Evolutionary conservation across 2,113 vertebrate genomes (phyloP), one percentile per base, ranked within the genome.

Genomic region (Oryzias javanicus): DNA sequence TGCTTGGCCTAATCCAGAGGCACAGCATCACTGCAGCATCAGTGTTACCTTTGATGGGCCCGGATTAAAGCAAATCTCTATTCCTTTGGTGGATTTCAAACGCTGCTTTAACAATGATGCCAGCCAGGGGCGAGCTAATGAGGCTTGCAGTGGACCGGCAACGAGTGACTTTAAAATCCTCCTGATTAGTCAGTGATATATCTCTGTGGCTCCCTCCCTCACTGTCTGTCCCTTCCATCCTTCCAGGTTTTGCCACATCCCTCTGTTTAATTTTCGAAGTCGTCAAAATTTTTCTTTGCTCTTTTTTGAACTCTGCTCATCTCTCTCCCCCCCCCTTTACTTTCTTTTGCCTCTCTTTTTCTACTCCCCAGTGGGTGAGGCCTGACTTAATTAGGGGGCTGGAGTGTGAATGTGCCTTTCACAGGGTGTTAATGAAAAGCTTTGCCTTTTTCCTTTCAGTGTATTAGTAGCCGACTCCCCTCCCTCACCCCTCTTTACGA

Each of bases 381-480:
- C 88, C 91, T 93, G 91, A 91, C 89, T 93, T 94, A 94, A 96
- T 96, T 95, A 94, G 91, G 90, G 91, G 89, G 91, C 87, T 93
- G 89, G 90, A 91, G 89, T 91, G 92, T 90, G 93, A 94, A 92
- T 90, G 85, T 91, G 92, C 92, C 93, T 95, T 94, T 94, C 93
- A 94, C 91, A 90, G 90, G 87, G 89, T 92, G 89, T 94, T 95
- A 95, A 96, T 96, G 92, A 95, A 95, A 94, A 94, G 92, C 93
- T 95, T 94, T 94, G 92, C 89, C 59, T 81, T 87, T 86, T 89
- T 82, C 86, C 84, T 93, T 93, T 94, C 92, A 92, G 67, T 85
- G 75, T 72, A 89, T 90, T 90, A 86, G 80, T 86, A 84, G 76
- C 64, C 66, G 83, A 69, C 89, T 89, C 72, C 86, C 87, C 88